These are phyloP conservation scores for Dicrostonyx torquatus DNA, from an alignment of 2,797 vertebrate genomes.

Conservation along the genomic window DNA sequence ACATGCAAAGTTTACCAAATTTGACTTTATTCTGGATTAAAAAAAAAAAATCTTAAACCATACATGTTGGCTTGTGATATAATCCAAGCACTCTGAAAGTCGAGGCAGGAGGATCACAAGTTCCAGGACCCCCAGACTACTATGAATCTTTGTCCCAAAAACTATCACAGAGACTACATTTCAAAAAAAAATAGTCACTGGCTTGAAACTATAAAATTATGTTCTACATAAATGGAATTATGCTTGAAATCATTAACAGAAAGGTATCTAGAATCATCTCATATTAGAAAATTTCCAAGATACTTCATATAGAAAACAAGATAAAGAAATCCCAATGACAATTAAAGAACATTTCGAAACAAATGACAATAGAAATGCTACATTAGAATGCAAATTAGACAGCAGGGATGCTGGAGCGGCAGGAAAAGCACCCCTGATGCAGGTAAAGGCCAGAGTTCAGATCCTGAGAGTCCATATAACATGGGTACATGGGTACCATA, in stretches of 20 bases:
- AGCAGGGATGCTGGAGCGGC: not conserved
- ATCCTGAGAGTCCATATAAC: not conserved
- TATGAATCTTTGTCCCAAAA: not conserved
- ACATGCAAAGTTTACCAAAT: not conserved
- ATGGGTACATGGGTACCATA: too few species aligned
- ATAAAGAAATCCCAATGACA: not conserved
- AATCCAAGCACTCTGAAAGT: not conserved
- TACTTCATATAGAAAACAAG: not conserved
- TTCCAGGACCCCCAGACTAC: not conserved
- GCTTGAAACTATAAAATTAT: not conserved
- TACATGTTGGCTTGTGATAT: not conserved
- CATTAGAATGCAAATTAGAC: not conserved
- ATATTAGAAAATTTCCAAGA: conserved; percentile 21
- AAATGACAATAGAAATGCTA: not conserved
- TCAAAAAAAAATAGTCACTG: not conserved
- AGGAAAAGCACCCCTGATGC: not conserved
- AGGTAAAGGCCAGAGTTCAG: not conserved
- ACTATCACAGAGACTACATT: not conserved
- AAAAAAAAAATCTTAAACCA: not conserved
- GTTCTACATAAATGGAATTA: conserved; percentile 8
- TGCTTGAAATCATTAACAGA: not conserved
- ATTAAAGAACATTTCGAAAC: conserved; percentile 5
- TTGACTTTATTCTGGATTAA: not conserved
- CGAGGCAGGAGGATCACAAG: not conserved
- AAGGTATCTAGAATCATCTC: not conserved